phyloP scores from a whole-genome alignment of 1,140 invertebrate genomes.

The Hyles vespertilio region DNA sequence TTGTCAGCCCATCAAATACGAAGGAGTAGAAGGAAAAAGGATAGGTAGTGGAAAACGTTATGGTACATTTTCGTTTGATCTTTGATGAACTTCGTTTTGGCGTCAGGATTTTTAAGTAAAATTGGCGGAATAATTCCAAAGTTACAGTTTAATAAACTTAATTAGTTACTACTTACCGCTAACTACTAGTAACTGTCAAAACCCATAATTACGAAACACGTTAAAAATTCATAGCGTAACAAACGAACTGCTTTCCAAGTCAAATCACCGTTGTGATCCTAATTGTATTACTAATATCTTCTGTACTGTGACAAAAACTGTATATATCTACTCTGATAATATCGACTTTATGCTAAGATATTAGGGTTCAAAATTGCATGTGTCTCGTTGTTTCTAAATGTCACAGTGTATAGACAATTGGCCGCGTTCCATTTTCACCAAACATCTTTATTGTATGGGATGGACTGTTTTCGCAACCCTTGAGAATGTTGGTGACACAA shows the following conservation, averaged over 20 bases:
- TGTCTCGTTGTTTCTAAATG: neutral
- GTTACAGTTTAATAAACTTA: too few relatives aligned
- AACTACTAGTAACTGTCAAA: too few relatives aligned
- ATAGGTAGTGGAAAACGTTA: too few relatives aligned
- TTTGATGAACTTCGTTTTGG: too few relatives aligned
- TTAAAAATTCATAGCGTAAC: constrained; percentile 22
- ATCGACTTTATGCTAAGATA: constrained; percentile 12
- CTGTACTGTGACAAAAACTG: neutral
- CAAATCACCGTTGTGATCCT: constrained; percentile 57
- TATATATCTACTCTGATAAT: neutral
- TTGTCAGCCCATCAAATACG: too few relatives aligned
- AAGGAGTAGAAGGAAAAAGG: too few relatives aligned
- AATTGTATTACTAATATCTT: constrained; percentile 55
- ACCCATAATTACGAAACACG: constrained; percentile 36
- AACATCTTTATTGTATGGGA: constrained; percentile 37
- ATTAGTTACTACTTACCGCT: too few relatives aligned
- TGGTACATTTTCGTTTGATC: too few relatives aligned
- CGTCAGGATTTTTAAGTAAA: too few relatives aligned
- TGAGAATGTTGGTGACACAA: too few relatives aligned
- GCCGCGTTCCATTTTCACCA: constrained; percentile 59
- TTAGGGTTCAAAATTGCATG: neutral
- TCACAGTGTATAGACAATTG: constrained; percentile 34
- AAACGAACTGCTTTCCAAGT: constrained; percentile 52
- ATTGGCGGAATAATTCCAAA: too few relatives aligned
- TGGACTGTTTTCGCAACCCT: constrained; percentile 45